Evolutionary conservation across 2,113 vertebrate species (phyloP).

Genomic region (Tinamus guttatus): DNA sequence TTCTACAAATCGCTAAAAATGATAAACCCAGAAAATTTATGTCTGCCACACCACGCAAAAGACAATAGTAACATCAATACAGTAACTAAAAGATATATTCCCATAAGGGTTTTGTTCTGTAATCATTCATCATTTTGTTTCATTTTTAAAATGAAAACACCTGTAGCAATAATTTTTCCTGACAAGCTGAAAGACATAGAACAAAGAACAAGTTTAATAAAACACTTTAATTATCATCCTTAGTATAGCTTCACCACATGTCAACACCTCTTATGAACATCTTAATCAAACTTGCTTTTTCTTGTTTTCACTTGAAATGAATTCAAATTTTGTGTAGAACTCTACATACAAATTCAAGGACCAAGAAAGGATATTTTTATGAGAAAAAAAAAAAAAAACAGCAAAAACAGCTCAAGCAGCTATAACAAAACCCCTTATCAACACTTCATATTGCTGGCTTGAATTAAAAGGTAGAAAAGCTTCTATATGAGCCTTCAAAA

Average conservation of each 20-base stretch:
- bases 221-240: slow-evolving; percentile 39
- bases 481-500: not conserved
- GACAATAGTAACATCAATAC: not conserved
- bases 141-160: slow-evolving; percentile 39
- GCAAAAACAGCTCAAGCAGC: not conserved
- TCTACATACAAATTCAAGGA: not conserved
- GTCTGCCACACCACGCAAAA: not conserved
- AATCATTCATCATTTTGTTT: slow-evolving; percentile 20
- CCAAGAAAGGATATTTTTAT: not conserved
- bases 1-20: not conserved
- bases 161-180: slow-evolving; percentile 28
- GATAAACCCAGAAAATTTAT: not conserved
- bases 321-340: slow-evolving; percentile 34
- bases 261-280: slow-evolving; percentile 5
- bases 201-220: slow-evolving; percentile 45
- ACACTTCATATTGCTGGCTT: not conserved
- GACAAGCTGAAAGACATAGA: slow-evolving; percentile 24
- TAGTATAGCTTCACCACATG: not conserved
- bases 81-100: not conserved
- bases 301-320: slow-evolving; percentile 51
- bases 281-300: slow-evolving; percentile 40
- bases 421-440: not conserved
- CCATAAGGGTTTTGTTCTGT: not conserved
- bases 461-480: not conserved
- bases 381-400: not conserved